Conservation (phyloP, 2,797 vertebrate genomes). For the Neosalanx taihuensis region DNA sequence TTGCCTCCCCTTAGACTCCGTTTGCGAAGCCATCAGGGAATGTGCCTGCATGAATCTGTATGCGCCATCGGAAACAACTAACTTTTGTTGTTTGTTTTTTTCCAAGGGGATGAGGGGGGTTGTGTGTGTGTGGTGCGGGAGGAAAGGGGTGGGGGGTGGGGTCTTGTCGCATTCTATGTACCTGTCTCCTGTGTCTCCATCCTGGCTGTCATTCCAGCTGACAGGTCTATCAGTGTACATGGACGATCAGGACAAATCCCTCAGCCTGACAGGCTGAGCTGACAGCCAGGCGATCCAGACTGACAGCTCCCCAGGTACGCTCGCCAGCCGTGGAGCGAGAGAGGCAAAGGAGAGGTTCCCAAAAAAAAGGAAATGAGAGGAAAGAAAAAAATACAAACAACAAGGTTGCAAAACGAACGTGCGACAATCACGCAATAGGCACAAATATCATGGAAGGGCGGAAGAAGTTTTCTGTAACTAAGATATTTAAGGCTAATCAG, state of each 20-base stretch:
- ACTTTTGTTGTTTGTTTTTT: slow-evolving; percentile 44
- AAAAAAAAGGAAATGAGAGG: slow-evolving; percentile 5
- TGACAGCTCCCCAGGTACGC: slow-evolving; percentile 73
- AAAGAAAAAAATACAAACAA: not conserved
- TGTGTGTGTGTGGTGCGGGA: too few relatives aligned
- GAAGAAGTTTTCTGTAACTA: too few relatives aligned
- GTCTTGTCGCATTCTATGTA: slow-evolving; percentile 69
- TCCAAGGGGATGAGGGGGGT: slow-evolving; percentile 9
- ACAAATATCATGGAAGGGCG: too few relatives aligned
- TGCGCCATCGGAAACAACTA: slow-evolving; percentile 43
- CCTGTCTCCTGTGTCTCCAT: slow-evolving; percentile 62
- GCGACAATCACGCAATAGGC: too few relatives aligned
- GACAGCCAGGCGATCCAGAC: slow-evolving; percentile 63
- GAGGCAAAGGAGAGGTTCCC: not conserved
- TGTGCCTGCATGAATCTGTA: not conserved
- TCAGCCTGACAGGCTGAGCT: slow-evolving; percentile 69
- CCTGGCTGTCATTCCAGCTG: slow-evolving; percentile 69
- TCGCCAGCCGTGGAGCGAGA: slow-evolving; percentile 29
- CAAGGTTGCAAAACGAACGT: not conserved
- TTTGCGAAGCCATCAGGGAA: not conserved
- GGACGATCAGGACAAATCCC: slow-evolving; percentile 62
- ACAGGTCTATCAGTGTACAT: slow-evolving; percentile 75
- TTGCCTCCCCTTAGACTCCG: slow-evolving; percentile 45
- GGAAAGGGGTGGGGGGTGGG: not conserved
- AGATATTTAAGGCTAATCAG: slow-evolving; percentile 53